Evolutionary conservation across 2,888 invertebrate genomes (phyloP), one percentile per base, ranked within the genome.

Genomic region (Lissocephala sabroskyi): DNA sequence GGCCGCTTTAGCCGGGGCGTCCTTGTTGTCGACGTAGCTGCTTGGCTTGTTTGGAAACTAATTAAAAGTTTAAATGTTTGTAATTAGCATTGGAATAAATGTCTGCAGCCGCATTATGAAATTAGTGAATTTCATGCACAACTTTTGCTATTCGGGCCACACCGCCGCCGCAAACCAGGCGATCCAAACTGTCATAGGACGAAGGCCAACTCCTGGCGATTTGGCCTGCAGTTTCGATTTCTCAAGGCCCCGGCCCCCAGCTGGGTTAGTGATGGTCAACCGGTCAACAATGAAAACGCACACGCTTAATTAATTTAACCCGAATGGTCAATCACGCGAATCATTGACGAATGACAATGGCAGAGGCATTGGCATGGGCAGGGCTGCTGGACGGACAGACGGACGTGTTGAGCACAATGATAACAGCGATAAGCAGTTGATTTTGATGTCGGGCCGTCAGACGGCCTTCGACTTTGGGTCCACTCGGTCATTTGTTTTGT

Each of bases 271-370:
- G 51, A 39, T 48, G n/a, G n/a, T 19, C 49, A 64, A 74, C 66
- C 66, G 62, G 64, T 66, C 65, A 70, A 58, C 71, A 71, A 63
- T 65, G 63, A 68, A 65, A 71, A 62, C 57, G 73, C 62, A 64
- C 66, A 73, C 73, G 75, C 73, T 64, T 71, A 71, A 71, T 71
- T 71, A 71, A 75, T 66, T 71, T 68, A 71, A 71, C 75, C 71
- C 75, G 55, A 66, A 71, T 71, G 68, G 55, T 64, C 75, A 71
- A 59, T 65, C 75, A 75, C 55, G 62, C 62, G 75, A 58, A 64
- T 63, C 51, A 52, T 62, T 62, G 62, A 66, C 56, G 62, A 73
- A 56, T 57, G 59, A 41, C 61, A 52, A 42, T 17, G 26, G 13
- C 48, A 52, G 35, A 23, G 18, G 30, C 33, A n/a, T n/a, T n/a